phyloP scores from a whole-genome alignment of 2,888 invertebrate genomes.

The Galerucella pusilla region DNA sequence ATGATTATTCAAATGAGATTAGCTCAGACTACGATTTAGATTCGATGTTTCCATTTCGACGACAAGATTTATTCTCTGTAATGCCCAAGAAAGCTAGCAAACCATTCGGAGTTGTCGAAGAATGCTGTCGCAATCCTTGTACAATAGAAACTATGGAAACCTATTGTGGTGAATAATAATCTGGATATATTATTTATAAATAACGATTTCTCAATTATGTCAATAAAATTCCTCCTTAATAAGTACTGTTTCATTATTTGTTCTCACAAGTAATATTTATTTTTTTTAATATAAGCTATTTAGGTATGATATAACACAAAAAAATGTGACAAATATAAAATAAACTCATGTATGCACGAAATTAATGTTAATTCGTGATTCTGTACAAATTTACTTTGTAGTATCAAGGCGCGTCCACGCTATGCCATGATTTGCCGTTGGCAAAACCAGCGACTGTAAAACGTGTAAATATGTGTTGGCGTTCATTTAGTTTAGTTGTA shows the following conservation, averaged over 20 bases:
- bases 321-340: no score
- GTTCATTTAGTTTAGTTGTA: no score
- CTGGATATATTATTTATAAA: neutral
- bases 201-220: neutral
- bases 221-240: neutral
- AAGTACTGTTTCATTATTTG: neutral
- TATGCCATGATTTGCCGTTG: no score
- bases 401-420: no score
- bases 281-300: no score
- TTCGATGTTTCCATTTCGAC: neutral
- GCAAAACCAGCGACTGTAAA: no score
- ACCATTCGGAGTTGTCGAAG: neutral
- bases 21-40: neutral
- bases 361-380: no score
- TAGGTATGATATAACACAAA: no score
- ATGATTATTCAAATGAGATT: neutral
- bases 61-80: neutral
- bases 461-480: no score
- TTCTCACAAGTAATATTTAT: no score
- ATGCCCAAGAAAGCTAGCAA: neutral
- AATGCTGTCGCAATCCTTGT: constrained; percentile 6
- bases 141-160: neutral
- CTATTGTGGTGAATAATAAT: neutral
- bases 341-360: no score
- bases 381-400: no score